Conservation (phyloP, 2,888 invertebrate species). For the Podotricha telesiphe region DNA sequence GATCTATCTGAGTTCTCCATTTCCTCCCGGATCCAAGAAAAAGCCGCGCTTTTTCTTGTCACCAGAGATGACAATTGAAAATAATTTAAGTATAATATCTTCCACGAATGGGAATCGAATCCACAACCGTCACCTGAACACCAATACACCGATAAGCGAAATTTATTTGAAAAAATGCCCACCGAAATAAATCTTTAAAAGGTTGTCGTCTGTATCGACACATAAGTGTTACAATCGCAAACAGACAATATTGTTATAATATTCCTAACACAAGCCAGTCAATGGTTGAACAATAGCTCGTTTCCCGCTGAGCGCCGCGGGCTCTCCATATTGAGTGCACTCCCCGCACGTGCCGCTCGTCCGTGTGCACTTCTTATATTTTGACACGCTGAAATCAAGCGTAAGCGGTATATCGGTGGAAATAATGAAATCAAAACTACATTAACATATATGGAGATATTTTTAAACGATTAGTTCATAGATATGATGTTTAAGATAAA, state of each 20-base stretch:
- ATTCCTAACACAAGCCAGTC: slow-evolving; percentile 39
- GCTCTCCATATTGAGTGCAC: slow-evolving; percentile 60
- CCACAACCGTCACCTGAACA: no score
- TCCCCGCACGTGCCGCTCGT: slow-evolving; percentile 55
- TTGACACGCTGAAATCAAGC: slow-evolving; percentile 36
- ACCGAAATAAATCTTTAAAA: background rate
- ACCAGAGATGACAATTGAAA: no score
- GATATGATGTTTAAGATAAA: no score
- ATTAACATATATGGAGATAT: background rate
- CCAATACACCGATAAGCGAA: no score
- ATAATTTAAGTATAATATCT: no score
- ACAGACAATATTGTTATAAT: slow-evolving; percentile 41
- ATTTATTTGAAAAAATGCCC: no score
- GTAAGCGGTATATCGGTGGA: slow-evolving; percentile 30
- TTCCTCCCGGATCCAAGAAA: no score
- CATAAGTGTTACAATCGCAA: slow-evolving; percentile 27
- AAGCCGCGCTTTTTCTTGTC: no score
- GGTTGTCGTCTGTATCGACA: background rate
- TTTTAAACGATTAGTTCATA: background rate
- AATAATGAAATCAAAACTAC: slow-evolving; percentile 25
- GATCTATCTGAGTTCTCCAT: no score
- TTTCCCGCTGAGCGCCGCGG: slow-evolving; percentile 57
- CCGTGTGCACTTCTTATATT: slow-evolving; percentile 56
- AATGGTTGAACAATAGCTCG: slow-evolving; percentile 46
- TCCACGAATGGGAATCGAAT: no score